Evolutionary conservation across 2,888 invertebrate genomes (phyloP), one percentile per base, ranked within the genome.

Genomic region (Cheilosia impressa): DNA sequence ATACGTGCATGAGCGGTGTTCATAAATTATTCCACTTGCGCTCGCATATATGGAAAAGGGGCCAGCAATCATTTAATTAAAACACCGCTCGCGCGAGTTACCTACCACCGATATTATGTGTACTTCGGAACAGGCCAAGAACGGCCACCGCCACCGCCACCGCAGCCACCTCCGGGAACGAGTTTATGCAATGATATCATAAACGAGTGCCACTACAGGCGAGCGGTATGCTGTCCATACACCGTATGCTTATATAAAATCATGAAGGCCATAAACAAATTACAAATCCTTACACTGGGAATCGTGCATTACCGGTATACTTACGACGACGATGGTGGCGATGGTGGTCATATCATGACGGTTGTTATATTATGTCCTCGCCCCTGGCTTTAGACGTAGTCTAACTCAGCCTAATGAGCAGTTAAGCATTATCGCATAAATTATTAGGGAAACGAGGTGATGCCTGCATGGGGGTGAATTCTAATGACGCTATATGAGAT

Each of bases 1-100:
- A 38, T 57, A 52, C 38, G 50, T 69, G 19, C 75, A 63, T 63
- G 77, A 82, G 55, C 41, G 58, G 52, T 72, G 66, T 85, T 72
- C 68, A 85, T 81, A 85, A 85, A 85, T 81, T 53, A 85, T 81
- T 76, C 63, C 75, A 85, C 66, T 81, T 85, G 77, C 34, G 52
- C 41, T 63, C 52, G 45, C 71, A 52, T 53, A 38, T 58, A 72
- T 80, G 66, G 50, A 76, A 79, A 79, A 71, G 55, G 34, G 80
- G 55, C 58, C 81, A 63, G 76, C 76, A 76, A 81, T 80, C 85
- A 77, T 85, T 85, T 85, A 81, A 85, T 85, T 85, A 85, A 85
- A 85, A 76, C 62, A 85, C 73, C 63, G 53, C 68, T 27, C 80
- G 65, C 47, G 34, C 73, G 38, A 38, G 38, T 13, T 78, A 58